These are phyloP conservation scores for Apus apus DNA, from an alignment of 2,113 vertebrate species.

Conservation along the genomic window DNA sequence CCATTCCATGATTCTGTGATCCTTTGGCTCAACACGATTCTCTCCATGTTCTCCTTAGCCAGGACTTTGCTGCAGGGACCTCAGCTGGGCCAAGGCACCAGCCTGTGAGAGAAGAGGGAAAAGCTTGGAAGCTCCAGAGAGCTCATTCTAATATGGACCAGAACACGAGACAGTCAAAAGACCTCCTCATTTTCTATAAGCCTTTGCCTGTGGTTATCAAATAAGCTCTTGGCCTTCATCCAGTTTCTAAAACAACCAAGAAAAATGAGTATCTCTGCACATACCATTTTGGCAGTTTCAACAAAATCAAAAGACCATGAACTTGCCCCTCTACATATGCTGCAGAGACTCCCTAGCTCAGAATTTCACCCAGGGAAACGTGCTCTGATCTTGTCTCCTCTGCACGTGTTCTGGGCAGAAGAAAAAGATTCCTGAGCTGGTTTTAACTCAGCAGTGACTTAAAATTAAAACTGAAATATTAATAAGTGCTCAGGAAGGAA, in stretches of 20 bases:
- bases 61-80: background rate
- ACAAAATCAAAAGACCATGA: background rate
- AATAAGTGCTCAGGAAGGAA: slow-evolving; percentile 49
- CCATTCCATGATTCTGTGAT: background rate
- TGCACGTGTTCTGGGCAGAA: background rate
- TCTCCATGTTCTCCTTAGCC: background rate
- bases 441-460: background rate
- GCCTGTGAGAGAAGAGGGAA: background rate
- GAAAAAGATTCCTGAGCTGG: background rate
- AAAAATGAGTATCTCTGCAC: background rate
- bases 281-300: background rate
- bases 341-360: background rate
- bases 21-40: background rate
- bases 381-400: background rate
- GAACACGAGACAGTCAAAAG: background rate
- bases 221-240: background rate
- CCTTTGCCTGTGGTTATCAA: background rate
- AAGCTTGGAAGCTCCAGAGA: background rate
- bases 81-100: background rate
- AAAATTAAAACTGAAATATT: slow-evolving; percentile 57
- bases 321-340: background rate
- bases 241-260: background rate
- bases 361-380: background rate
- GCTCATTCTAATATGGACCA: background rate
- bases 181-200: background rate